A percentile compares a stretch with the other conserved stretches of the same genome.
Conservation (phyloP, 2,797 vertebrate species). For the Valencia hispanica region DNA sequence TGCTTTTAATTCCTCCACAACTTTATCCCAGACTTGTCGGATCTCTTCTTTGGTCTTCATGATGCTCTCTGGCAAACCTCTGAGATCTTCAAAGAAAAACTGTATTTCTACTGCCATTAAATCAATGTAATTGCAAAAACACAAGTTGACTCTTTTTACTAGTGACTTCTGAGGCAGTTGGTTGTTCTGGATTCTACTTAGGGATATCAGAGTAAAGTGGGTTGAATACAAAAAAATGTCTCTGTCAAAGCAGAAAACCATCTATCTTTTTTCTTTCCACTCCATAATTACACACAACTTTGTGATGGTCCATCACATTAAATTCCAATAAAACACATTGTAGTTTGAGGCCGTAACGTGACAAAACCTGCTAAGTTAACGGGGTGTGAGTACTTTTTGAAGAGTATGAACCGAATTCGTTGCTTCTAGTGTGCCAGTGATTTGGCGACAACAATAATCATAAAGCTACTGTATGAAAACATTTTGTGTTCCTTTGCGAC, state of each 20-base stretch:
- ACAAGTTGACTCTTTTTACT: not conserved
- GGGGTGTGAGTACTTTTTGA: not conserved
- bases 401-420: not conserved
- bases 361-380: not conserved
- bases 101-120: not conserved
- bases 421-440: not conserved
- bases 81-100: not conserved
- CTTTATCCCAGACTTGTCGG: not conserved
- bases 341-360: not conserved
- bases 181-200: not conserved
- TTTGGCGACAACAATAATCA: not conserved
- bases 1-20: not conserved
- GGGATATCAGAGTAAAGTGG: not conserved
- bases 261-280: not conserved
- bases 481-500: conserved; percentile 4
- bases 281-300: no score
- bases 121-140: not conserved
- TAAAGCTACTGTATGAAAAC: not conserved
- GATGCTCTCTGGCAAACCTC: not conserved
- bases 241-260: no score
- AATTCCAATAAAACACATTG: not conserved
- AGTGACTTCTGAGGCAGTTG: not conserved
- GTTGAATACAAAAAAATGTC: no score
- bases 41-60: not conserved
- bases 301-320: no score